A percentile compares a stretch with the other conserved stretches of the same genome.
phyloP scores from a whole-genome alignment of 2,888 invertebrate genomes.

The Clostera curtula region DNA sequence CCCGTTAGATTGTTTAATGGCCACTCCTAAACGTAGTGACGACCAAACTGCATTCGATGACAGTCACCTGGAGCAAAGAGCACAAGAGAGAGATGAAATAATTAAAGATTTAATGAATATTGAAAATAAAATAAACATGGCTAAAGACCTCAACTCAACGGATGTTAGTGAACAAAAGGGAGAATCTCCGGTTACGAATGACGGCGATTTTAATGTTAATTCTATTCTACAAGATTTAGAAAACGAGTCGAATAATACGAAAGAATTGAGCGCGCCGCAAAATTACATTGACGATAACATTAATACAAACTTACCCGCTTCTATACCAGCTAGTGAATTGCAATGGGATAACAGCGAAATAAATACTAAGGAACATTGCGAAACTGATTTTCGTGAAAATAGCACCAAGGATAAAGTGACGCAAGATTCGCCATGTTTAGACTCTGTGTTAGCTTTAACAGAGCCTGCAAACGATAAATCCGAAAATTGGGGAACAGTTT shows the following conservation, averaged over 20 bases:
- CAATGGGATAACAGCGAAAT: conserved; percentile 39
- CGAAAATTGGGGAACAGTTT: conserved; percentile 33
- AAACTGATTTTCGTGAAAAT: conserved; percentile 10
- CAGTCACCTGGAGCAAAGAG: conserved; percentile 36
- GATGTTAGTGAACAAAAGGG: conserved; percentile 23
- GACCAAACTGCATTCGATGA: conserved; percentile 36
- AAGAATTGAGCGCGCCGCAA: conserved; percentile 14
- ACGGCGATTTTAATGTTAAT: conserved; percentile 24
- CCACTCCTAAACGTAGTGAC: conserved; percentile 49
- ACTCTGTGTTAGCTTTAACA: conserved; percentile 41
- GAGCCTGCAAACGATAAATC: conserved; percentile 27
- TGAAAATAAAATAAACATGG: conserved; percentile 50
- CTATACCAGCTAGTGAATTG: conserved; percentile 21
- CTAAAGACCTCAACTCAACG: conserved; percentile 25
- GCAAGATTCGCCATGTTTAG: conserved; percentile 23
- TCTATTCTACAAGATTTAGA: no score
- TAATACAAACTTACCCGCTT: conserved; percentile 22
- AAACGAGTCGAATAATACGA: conserved; percentile 19
- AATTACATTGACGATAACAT: no score
- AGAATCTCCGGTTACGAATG: no score
- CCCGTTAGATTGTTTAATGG: conserved; percentile 55
- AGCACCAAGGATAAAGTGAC: conserved; percentile 14
- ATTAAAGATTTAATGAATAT: conserved; percentile 66
- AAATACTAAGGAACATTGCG: conserved; percentile 20
- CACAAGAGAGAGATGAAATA: conserved; percentile 56